Base-by-base conservation (phyloP, 2,113 vertebrate species). In the Nerophis ophidion region DNA sequence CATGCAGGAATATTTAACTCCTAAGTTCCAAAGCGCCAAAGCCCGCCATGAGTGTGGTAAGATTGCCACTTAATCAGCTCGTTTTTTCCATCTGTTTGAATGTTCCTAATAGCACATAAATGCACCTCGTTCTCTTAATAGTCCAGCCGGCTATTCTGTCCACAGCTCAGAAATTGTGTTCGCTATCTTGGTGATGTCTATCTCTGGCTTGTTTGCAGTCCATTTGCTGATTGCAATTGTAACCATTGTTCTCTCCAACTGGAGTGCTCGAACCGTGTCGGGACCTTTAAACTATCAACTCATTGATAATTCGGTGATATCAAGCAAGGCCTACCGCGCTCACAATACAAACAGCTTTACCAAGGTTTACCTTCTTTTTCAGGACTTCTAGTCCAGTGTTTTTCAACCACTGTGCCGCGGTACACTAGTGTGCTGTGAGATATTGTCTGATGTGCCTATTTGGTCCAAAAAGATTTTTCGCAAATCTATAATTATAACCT, bases 101-200 rank as follows among this genome's bases (percentile, higher is more conserved):
- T 78, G 76, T 67, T 44, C 68, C 81, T 84, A 87, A 87, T 83
- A 38, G 77, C 81, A 79, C 76, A 79, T 83, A 85, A 88, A 81
- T 51, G 75, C 75, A 40, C 51, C 79, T 64, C 72, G 79, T 84
- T 88, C 79, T 74, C 75, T 68, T 85, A 86, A 83, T 88, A 47
- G 80, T 77, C 60, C 70, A 67, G 74, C 61, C 69, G 81, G 68
- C 60, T 60, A 74, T 80, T 82, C 75, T 71, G 73, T 77, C 66
- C 66, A 69, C 68, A 51, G 60, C 72, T 84, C 69, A 76, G 63
- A 77, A 69, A 67, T 74, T 69, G 76, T 63, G 68, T 57, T 76
- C 56, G 15, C 65, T 77, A 84, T 79, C 84, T 67, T 5, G 4
- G 5, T 36, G 84, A 86, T 86, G 70, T 80, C 15, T 82, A 86